These are phyloP conservation scores for Zeugodacus cucurbitae DNA, from an alignment of 1,140 invertebrate genomes.

Conservation along the genomic window DNA sequence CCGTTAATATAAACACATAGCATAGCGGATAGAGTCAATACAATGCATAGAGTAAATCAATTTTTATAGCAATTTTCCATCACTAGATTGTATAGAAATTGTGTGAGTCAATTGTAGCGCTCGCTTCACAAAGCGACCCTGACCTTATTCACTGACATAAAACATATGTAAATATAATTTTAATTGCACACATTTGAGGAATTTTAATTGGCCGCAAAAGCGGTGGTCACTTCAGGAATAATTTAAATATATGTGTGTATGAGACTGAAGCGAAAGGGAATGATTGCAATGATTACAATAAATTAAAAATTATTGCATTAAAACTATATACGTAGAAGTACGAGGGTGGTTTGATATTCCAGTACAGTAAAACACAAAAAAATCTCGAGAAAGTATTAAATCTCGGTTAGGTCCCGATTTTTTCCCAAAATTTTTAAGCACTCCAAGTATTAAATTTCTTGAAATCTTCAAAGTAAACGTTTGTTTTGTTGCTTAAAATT, in stretches of 20 bases:
- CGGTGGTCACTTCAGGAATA: neutral
- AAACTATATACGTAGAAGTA: neutral
- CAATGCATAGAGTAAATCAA: neutral
- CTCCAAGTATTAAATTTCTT: too few species aligned
- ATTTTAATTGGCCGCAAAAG: constrained; percentile 11
- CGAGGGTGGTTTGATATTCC: too few species aligned
- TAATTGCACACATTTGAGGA: constrained; percentile 8
- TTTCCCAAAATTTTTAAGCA: too few species aligned
- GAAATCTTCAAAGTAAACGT: too few species aligned
- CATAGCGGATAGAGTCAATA: neutral
- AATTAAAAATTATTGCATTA: neutral
- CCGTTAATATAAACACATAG: neutral
- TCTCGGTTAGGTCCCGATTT: too few species aligned
- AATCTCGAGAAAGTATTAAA: too few species aligned
- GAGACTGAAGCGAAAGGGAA: neutral
- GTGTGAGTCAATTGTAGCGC: neutral
- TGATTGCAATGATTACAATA: too few species aligned
- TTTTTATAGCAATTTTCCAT: neutral
- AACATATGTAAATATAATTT: neutral
- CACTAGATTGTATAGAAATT: neutral
- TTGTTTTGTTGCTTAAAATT: too few species aligned
- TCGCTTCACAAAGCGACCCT: neutral
- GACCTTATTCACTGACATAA: constrained; percentile 24
- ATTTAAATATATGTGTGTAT: neutral
- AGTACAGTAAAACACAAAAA: too few species aligned